Conservation (phyloP, 2,113 vertebrate species). For the Lepisosteus osseus region DNA sequence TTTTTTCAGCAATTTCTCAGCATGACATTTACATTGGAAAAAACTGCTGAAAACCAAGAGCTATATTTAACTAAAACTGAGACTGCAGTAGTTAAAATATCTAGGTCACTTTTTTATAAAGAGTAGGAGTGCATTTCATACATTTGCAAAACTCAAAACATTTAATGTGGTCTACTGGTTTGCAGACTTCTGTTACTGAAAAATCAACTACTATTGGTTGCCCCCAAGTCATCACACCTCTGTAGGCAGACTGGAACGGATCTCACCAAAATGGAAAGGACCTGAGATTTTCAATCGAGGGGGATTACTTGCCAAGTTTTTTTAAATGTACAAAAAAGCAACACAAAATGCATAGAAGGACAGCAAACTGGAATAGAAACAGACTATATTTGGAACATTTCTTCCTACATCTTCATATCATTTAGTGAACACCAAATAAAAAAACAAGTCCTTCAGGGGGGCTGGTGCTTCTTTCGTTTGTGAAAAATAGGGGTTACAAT, state of each 20-base stretch:
- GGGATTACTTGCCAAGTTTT: not conserved
- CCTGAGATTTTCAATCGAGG: constrained; percentile 12
- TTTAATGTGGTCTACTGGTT: constrained; percentile 1
- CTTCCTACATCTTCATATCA: constrained; percentile 30
- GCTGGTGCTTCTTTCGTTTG: no score
- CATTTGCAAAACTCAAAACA: constrained; percentile 1
- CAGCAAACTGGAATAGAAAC: constrained; percentile 12
- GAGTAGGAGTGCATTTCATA: constrained; percentile 20
- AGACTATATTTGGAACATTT: constrained; percentile 31
- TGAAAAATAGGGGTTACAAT: no score
- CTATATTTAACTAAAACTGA: constrained; percentile 12
- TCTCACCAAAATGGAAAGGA: constrained; percentile 14
- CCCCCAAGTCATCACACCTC: not conserved
- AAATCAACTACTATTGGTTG: not conserved
- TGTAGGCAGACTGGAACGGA: not conserved
- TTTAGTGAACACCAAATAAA: no score
- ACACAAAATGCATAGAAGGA: constrained; percentile 27
- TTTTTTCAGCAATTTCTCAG: not conserved
- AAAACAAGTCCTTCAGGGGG: no score
- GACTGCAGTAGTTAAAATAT: constrained; percentile 8
- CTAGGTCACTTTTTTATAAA: constrained; percentile 10
- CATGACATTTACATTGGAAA: constrained; percentile 7
- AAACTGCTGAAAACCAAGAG: not conserved
- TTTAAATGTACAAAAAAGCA: constrained; percentile 16
- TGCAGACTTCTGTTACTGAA: not conserved